Base-by-base conservation (phyloP, 1,140 invertebrate genomes). In the Homalodisca vitripennis region DNA sequence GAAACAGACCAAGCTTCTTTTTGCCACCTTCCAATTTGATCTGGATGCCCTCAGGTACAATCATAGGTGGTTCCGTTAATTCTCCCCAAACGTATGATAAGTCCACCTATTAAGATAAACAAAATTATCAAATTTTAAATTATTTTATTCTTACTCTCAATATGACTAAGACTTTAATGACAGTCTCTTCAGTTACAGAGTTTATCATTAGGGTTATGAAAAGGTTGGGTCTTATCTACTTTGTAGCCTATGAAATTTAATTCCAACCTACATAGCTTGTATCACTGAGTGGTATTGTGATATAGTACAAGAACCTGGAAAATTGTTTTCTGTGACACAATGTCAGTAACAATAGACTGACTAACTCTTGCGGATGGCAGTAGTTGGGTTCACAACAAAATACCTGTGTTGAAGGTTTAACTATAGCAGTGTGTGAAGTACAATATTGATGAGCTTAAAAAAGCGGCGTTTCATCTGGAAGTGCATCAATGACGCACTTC, bases 71-170 rank as follows among this genome's bases (percentile, higher is more conserved):
- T 51, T 82, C 79, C 48, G 73, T 75, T 3, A 89, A 76, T 74
- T 88, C 87, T 71, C 82, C 80, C 86, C 86, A 89, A 1, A 83
- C 84, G 68, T 86, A 81, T 14, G 84, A 77, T 87, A 88, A 89
- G 60, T 86, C 83, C 55, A 86, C 78, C 85, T 87, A 57, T 17
- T 31, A 32, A 29, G 27, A 55, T 30, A 3, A 29, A 20, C 55
- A n/a, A 27, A 55, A 48, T 31, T 17, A 30, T 1, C 31, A 12
- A 27, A 55, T 67, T 53, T 27, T 3, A 30, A 2, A 6, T 26
- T 29, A n/a, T 12, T 67, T 29, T 27, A 31, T 10, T 2, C 29
- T 26, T 1, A 3, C 51, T 22, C 12, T 3, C 3, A 31, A 20
- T 10, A 67, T 20, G 3, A 67, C n/a, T n/a, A n/a, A 29, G 10